A percentile compares a stretch with the other conserved stretches of the same genome.
These are phyloP conservation scores for Uria lomvia DNA, from an alignment of 2,113 vertebrate genomes.

Conservation along the genomic window DNA sequence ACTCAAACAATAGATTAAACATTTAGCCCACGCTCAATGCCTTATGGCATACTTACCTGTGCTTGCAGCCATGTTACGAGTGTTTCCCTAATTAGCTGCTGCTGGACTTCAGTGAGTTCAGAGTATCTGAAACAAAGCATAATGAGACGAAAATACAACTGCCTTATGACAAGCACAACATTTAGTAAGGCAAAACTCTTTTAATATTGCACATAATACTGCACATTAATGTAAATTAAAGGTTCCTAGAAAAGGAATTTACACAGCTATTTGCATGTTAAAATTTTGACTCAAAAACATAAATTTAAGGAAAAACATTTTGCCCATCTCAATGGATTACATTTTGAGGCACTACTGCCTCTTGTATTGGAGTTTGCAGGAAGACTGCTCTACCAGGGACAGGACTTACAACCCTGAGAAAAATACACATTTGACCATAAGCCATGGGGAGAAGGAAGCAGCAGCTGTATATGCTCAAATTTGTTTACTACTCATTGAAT, in stretches of 20 bases:
- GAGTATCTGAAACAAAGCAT: constrained; percentile 82
- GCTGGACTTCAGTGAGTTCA: constrained; percentile 84
- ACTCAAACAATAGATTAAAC: background rate
- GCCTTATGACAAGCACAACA: background rate
- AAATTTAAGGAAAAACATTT: background rate
- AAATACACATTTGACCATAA: background rate
- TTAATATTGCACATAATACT: background rate
- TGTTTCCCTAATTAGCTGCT: constrained; percentile 93
- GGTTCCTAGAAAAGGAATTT: background rate
- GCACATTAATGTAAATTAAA: background rate
- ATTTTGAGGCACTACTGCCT: background rate
- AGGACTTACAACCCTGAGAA: background rate
- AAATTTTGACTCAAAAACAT: background rate
- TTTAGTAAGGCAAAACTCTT: background rate
- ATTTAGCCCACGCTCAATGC: background rate
- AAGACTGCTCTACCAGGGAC: background rate
- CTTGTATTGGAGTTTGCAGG: background rate
- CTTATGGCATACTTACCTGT: constrained; percentile 75
- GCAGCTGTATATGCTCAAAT: background rate
- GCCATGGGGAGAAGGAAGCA: background rate
- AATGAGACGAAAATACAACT: background rate
- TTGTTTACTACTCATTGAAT: background rate
- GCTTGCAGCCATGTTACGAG: constrained; percentile 95
- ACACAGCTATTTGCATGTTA: background rate
- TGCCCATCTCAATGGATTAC: background rate